A percentile compares a stretch with the other conserved stretches of the same genome.
phyloP scores from a whole-genome alignment of 2,113 vertebrate genomes.

The Rhea americana region DNA sequence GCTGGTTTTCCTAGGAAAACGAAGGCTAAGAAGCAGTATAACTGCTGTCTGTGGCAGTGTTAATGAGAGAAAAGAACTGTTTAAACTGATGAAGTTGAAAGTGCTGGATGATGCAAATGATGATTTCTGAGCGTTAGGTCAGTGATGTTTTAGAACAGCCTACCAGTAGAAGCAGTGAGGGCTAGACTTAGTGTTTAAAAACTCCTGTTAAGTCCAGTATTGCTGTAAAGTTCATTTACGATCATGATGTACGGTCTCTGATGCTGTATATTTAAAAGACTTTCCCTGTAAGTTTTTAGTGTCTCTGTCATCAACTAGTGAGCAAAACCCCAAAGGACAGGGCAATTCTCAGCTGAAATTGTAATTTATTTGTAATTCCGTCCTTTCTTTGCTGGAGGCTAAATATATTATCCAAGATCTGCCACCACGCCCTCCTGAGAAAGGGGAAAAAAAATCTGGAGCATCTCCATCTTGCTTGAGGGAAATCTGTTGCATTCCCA shows the following conservation, averaged over 20 bases:
- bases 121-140: neutral
- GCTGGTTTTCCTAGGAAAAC: neutral
- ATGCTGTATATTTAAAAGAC: accelerated
- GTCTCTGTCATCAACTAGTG: neutral
- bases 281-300: neutral
- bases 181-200: neutral
- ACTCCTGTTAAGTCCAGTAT: accelerated
- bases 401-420: neutral
- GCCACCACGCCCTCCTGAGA: accelerated
- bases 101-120: neutral
- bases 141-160: neutral
- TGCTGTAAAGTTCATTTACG: neutral
- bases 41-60: neutral
- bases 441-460: neutral
- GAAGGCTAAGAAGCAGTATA: neutral
- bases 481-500: neutral
- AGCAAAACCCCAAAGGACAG: neutral
- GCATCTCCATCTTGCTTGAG: conserved; percentile 23
- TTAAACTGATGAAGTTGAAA: neutral
- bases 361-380: neutral
- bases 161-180: neutral
- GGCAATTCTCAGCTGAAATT: neutral
- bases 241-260: neutral
- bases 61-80: neutral
- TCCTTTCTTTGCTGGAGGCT: conserved; percentile 35